phyloP scores from a whole-genome alignment of 2,888 invertebrate species.

The Plagiodera versicolora region DNA sequence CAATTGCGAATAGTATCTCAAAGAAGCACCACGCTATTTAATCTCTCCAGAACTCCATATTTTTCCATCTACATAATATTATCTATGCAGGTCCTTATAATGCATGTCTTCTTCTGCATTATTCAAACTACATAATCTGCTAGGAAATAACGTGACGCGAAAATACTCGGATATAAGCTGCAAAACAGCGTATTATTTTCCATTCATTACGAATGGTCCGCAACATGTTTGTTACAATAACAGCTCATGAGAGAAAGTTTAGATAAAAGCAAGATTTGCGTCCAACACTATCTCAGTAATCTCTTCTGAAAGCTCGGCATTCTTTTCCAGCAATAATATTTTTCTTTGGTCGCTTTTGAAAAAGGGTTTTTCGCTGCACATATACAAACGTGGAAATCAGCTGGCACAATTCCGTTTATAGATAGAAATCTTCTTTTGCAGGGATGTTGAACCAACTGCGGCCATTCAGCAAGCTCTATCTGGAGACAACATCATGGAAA shows the following conservation, averaged over 20 bases:
- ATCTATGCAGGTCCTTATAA: conserved; percentile 1
- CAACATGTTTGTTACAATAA: not conserved
- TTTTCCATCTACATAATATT: conserved; percentile 34
- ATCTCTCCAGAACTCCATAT: conserved; percentile 18
- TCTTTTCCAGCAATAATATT: conserved; percentile 26
- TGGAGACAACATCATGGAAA: conserved; percentile 74
- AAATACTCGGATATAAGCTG: not conserved
- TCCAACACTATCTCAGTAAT: conserved; percentile 21
- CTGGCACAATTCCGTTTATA: conserved; percentile 15
- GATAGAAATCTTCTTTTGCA: conserved; percentile 41
- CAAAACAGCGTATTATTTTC: not conserved
- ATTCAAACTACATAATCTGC: not conserved
- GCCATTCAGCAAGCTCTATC: conserved; percentile 68
- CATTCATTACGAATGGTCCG: not conserved
- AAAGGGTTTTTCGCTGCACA: conserved; percentile 13
- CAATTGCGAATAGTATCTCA: conserved; percentile 5
- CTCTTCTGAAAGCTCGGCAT: conserved; percentile 26
- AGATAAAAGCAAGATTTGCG: conserved; percentile 5
- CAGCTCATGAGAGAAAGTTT: not conserved
- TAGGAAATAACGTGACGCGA: not conserved
- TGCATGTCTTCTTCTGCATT: conserved; percentile 5
- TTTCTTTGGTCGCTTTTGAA: conserved; percentile 24
- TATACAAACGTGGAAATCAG: not conserved
- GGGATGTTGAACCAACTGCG: conserved; percentile 57
- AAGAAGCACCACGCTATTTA: not conserved